Base-by-base conservation (phyloP, 2,888 invertebrate species). In the Siphlonurus alternatus region DNA sequence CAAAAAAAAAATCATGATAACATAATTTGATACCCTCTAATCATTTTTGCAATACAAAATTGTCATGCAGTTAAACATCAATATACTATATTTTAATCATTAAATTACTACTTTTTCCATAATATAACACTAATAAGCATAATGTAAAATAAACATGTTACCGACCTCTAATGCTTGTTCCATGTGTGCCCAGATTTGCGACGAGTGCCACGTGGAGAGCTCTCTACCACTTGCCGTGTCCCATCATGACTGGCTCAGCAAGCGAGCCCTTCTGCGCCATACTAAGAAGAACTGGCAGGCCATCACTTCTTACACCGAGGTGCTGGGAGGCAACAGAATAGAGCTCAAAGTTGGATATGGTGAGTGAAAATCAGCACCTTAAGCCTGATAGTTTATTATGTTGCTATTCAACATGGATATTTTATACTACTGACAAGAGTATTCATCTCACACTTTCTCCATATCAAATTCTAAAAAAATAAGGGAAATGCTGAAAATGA, bases 281-380 rank as follows among this genome's bases (percentile, higher is more conserved):
- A 65, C 67, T 38, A 65, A 66, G 24, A 65, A 67, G 23, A 64
- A 67, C 23, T 70, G 66, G 66, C 66, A 67, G 51, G 65, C 66
- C 20, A 53, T 70, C n/a, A 68, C 70, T 15, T 70, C 70, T 20
- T 70, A 67, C 61, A 67, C 68, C 20, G 68, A 69, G 65, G 67
- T 70, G 56, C 62, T 66, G 38, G 67, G 66, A 18, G 69, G 69
- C 59, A 70, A 69, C 66, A 65, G 66, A 19, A 63, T 70, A 20
- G 65, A 66, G 23, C 65, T 70, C 56, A 68, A 66, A 64, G 66
- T 70, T 51, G 68, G 67, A 18, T 65, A 62, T 65, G 65, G 64
- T 64, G 23, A 64, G 54, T 25, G 3, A 23, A 54, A 22, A 18
- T 2, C 19, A 62, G 5, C 1, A 22, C 22, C 1, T 22, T 7